Conservation (phyloP, 2,797 vertebrate species). For the Glossophaga mutica region DNA sequence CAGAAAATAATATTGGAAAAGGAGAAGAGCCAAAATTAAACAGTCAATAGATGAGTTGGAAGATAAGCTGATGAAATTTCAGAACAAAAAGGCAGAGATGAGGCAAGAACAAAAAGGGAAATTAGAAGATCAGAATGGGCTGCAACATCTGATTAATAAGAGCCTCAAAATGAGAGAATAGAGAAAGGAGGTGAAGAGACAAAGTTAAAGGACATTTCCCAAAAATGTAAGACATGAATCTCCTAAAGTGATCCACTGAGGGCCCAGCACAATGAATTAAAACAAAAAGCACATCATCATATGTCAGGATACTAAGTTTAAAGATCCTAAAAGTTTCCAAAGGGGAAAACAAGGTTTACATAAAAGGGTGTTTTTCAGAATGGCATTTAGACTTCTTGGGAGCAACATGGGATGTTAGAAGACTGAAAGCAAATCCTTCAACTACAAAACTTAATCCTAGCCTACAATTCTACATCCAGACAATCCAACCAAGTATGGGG, state of each 20-base stretch:
- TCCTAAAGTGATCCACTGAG: neutral
- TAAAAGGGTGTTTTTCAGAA: neutral
- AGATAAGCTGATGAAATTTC: slow-evolving; percentile 5
- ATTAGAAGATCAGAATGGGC: neutral
- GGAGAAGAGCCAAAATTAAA: neutral
- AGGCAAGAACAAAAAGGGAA: neutral
- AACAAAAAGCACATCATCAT: neutral
- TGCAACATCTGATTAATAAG: neutral
- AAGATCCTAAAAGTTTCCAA: neutral
- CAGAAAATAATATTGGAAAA: neutral
- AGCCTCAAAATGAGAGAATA: neutral
- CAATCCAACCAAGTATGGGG: neutral
- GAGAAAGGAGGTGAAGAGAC: neutral
- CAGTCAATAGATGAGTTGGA: neutral
- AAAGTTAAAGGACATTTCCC: neutral
- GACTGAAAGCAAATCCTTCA: neutral
- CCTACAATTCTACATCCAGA: neutral
- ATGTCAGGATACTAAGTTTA: neutral
- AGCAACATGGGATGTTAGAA: neutral
- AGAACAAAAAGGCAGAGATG: neutral
- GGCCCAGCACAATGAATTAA: neutral
- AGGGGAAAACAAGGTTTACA: neutral
- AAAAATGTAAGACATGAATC: neutral
- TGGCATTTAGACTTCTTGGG: neutral
- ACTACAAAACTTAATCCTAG: neutral